A percentile compares a stretch with the other conserved stretches of the same genome.
These are phyloP conservation scores for Discoglossus pictus DNA, from an alignment of 2,797 vertebrate species.

Conservation along the genomic window DNA sequence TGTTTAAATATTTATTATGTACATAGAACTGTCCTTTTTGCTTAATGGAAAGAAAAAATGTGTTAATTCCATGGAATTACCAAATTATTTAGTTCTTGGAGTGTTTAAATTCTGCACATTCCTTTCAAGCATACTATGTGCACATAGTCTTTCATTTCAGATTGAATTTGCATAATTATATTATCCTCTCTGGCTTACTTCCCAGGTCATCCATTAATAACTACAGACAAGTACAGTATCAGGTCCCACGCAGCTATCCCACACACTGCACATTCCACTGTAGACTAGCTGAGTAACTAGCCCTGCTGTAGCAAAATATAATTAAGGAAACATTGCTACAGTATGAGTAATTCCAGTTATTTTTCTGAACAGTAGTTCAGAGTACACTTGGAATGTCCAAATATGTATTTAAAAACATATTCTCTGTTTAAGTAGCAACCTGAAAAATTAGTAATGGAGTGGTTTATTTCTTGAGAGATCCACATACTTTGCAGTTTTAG, in stretches of 20 bases:
- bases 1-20: too few relatives aligned
- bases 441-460: too few relatives aligned
- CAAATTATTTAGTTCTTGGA: background rate
- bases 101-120: constrained; percentile 33
- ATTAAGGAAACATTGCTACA: too few relatives aligned
- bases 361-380: background rate
- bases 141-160: constrained; percentile 12
- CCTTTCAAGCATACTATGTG: constrained; percentile 1
- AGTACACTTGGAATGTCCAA: background rate
- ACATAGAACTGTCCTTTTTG: too few relatives aligned
- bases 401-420: background rate
- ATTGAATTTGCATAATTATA: constrained; percentile 14
- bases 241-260: constrained; percentile 26
- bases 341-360: background rate
- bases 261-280: constrained; percentile 25
- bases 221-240: constrained; percentile 15
- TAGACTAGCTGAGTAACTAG: constrained; percentile 6
- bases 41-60: constrained; percentile 7
- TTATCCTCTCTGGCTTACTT: constrained; percentile 21
- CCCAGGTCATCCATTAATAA: constrained; percentile 35
- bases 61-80: background rate
- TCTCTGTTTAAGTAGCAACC: too few relatives aligned
- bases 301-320: constrained; percentile 11
- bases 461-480: too few relatives aligned
- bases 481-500: too few relatives aligned